Evolutionary conservation across 2,113 vertebrate genomes (phyloP), one percentile per base, ranked within the genome.

Genomic region (Larimichthys crocea): DNA sequence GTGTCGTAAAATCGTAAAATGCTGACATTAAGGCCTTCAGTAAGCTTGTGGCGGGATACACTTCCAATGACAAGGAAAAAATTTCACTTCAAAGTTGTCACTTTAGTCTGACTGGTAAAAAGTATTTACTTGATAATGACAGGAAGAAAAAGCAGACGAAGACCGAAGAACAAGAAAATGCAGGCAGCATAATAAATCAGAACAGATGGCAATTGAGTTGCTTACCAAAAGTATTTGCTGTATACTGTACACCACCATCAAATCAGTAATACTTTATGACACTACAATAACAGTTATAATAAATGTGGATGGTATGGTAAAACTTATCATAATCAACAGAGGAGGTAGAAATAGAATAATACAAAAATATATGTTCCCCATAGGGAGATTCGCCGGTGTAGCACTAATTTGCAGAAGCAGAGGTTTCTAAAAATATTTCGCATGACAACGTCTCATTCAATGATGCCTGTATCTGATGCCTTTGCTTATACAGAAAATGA

Each of bases 401-500:
- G 22, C 44, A 44, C 50, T 26, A 17, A 69, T 79, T 48, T 76
- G 49, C 88, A 59, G 35, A 60, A 24, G 16, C 57, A 60, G 49
- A 46, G 2, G 17, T 55, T 64, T 82, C 75, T 81, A 76, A 70
- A 84, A 71, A 76, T 50, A 67, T 9, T 74, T n/a, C 10, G 1
- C 22, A 24, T 2, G 12, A 70, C 35, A 63, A 75, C 82, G 82
- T 75, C 42, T 22, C 78, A 85, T 82, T 76, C 65, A 81, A 74
- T 19, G 61, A 66, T 48, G 26, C 42, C 67, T 59, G 49, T 44
- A 49, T 55, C 79, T 72, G 59, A 83, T 74, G 69, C 62, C 56
- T 82, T 46, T 49, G 76, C 63, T 57, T 85, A 83, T 60, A 81
- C 31, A 84, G 87, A 85, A 89, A 87, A 59, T 75, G 76, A 88